Conservation (phyloP, 2,888 invertebrate genomes). For the Yponomeuta sedellus region DNA sequence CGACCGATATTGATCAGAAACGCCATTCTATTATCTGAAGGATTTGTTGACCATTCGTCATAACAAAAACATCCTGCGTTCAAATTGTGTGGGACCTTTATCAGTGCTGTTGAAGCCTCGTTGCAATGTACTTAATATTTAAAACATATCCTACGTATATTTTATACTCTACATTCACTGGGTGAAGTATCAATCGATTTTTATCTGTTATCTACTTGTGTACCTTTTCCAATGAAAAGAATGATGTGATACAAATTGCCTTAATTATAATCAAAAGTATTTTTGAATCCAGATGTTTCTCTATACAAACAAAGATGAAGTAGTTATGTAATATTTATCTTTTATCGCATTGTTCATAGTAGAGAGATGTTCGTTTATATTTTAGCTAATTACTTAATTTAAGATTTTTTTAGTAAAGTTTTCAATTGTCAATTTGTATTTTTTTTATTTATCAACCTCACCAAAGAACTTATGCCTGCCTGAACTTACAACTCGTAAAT, state of each 20-base stretch:
- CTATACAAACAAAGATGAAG: constrained; percentile 1
- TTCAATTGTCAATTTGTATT: constrained; percentile 23
- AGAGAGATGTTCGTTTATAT: constrained; percentile 49
- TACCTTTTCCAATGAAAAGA: constrained; percentile 7
- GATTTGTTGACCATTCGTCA: too few relatives aligned
- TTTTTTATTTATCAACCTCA: background rate
- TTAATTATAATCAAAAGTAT: background rate
- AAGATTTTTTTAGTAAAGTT: constrained; percentile 42
- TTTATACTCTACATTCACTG: background rate
- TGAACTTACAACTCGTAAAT: too few relatives aligned
- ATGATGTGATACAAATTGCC: constrained; percentile 8
- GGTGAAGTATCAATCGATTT: background rate
- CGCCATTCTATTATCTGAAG: too few relatives aligned
- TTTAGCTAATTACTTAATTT: constrained; percentile 25
- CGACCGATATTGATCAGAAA: background rate
- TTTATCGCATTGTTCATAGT: constrained; percentile 38
- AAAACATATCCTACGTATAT: background rate
- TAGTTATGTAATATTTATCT: constrained; percentile 26
- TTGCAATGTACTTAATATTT: background rate
- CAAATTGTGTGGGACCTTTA: too few relatives aligned
- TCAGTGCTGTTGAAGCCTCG: background rate
- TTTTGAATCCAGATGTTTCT: constrained; percentile 6
- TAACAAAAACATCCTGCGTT: too few relatives aligned
- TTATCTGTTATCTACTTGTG: constrained; percentile 1
- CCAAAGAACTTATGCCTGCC: background rate